Percentiles rank a stretch among this genome's conserved stretches.
Conservation (phyloP, 2,797 vertebrate genomes). For the Synanceia verrucosa region DNA sequence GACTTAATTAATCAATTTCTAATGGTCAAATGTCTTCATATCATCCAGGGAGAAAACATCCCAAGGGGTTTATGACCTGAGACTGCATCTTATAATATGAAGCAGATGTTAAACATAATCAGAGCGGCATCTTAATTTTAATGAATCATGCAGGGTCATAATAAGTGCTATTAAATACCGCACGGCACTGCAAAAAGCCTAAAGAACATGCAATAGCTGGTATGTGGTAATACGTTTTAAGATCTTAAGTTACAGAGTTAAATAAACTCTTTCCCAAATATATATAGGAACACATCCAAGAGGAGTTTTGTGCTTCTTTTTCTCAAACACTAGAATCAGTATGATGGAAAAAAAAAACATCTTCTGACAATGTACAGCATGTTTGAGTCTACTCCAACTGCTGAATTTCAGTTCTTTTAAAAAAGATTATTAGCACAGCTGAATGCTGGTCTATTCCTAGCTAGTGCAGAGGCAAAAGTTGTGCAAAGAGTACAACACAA, state of each 20-base stretch:
- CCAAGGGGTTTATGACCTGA: constrained; percentile 53
- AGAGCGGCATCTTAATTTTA: constrained; percentile 70
- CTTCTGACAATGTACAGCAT: not conserved
- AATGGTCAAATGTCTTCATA: constrained; percentile 58
- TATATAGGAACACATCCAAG: not conserved
- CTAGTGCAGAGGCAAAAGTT: constrained; percentile 12
- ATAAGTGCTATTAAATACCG: constrained; percentile 51
- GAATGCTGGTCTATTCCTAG: constrained; percentile 8
- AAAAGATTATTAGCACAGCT: constrained; percentile 6
- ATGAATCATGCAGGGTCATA: constrained; percentile 60
- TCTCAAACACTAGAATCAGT: not conserved
- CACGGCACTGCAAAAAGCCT: constrained; percentile 7
- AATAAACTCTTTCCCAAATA: not conserved
- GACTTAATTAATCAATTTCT: constrained; percentile 69
- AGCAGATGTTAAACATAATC: constrained; percentile 72
- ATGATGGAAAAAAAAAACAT: not conserved
- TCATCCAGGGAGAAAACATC: constrained; percentile 51
- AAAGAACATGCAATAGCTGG: constrained; percentile 10
- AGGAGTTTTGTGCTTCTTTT: not conserved
- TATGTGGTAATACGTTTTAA: constrained; percentile 21
- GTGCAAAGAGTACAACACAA: constrained; percentile 34
- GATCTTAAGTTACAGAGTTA: too few species aligned
- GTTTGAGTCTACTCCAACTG: not conserved
- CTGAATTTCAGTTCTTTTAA: constrained; percentile 5
- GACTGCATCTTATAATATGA: constrained; percentile 57